Evolutionary conservation across 2,797 vertebrate genomes (phyloP).

Genomic region (Amphiprion clarkii): DNA sequence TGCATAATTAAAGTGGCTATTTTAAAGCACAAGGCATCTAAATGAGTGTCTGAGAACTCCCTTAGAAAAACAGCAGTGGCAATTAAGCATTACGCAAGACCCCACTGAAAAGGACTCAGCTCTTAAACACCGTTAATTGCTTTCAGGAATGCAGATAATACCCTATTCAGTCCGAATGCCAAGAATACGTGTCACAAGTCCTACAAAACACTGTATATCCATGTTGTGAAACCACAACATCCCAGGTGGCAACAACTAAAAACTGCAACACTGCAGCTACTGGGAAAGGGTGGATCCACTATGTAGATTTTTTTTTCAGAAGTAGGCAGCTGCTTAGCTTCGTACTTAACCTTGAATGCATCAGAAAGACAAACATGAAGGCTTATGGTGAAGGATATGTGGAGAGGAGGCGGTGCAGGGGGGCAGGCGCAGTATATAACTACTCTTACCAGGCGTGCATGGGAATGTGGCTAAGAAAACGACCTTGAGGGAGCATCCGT

Average conservation of each 20-base stretch:
- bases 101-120: slow-evolving; percentile 41
- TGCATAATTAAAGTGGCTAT: slow-evolving; percentile 33
- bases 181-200: slow-evolving; percentile 52
- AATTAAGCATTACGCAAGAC: slow-evolving; percentile 65
- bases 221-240: slow-evolving; percentile 57
- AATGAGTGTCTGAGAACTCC: slow-evolving; percentile 51
- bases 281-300: slow-evolving; percentile 6
- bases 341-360: slow-evolving; percentile 63
- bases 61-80: slow-evolving; percentile 52
- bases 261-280: slow-evolving; percentile 19
- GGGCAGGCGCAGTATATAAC: too few species aligned
- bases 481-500: slow-evolving; percentile 78
- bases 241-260: slow-evolving; percentile 11
- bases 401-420: background rate
- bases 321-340: slow-evolving; percentile 38
- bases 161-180: slow-evolving; percentile 47
- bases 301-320: background rate
- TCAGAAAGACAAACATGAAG: slow-evolving; percentile 29
- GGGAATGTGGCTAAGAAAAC: slow-evolving; percentile 49
- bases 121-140: slow-evolving; percentile 68
- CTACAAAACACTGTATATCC: slow-evolving; percentile 42
- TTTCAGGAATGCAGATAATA: slow-evolving; percentile 71
- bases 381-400: slow-evolving; percentile 25
- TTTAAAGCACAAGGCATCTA: slow-evolving; percentile 20
- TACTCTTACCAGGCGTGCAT: slow-evolving; percentile 15